These are phyloP conservation scores for Saguinus midas DNA, from an alignment of 2,113 vertebrate species.

Conservation along the genomic window DNA sequence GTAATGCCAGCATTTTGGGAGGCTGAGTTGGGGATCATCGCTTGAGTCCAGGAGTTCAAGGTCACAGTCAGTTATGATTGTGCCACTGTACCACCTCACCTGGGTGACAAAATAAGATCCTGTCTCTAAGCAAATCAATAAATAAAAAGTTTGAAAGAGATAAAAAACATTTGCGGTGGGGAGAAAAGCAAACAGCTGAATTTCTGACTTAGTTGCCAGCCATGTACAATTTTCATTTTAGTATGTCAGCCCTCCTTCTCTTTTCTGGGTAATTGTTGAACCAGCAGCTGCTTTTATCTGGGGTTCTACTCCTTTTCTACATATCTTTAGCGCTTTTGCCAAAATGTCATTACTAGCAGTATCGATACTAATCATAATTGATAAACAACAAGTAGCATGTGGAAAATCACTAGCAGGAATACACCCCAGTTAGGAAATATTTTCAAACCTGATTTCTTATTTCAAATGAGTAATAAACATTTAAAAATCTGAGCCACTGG, in stretches of 20 bases:
- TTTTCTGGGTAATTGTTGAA: background rate
- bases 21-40: too few species aligned
- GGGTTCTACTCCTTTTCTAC: background rate
- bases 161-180: background rate
- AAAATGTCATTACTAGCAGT: background rate
- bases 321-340: background rate
- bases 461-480: background rate
- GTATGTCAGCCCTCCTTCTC: background rate
- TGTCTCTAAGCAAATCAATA: too few species aligned
- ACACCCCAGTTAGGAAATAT: background rate
- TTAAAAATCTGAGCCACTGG: background rate
- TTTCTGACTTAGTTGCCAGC: background rate
- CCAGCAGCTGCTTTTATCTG: background rate
- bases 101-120: too few species aligned
- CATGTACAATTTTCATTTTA: background rate
- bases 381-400: background rate
- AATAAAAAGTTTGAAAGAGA: background rate
- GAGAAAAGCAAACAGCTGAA: background rate
- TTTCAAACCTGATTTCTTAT: conserved; percentile 33
- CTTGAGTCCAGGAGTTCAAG: too few species aligned
- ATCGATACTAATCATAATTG: background rate
- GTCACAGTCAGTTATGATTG: too few species aligned
- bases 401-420: background rate
- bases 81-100: too few species aligned
- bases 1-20: too few species aligned